These are phyloP conservation scores for Aphyosemion australe DNA, from an alignment of 2,113 vertebrate species.

Conservation along the genomic window DNA sequence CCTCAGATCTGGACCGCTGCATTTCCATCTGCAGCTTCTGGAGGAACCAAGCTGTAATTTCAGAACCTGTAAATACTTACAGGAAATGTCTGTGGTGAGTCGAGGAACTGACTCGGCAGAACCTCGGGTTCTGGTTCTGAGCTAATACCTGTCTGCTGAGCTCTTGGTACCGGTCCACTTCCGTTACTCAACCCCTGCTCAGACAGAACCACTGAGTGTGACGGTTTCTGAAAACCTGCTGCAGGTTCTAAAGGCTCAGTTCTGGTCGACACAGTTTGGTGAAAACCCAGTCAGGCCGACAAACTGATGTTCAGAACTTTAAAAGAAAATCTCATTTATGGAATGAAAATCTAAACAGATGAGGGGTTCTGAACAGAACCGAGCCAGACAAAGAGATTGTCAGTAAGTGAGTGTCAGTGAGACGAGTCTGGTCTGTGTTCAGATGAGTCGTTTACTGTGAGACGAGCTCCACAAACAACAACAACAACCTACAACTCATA, in stretches of 20 bases:
- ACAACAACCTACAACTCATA: conserved; percentile 66
- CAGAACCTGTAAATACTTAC: conserved; percentile 71
- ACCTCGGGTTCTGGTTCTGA: conserved; percentile 8
- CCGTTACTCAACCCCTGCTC: too few relatives aligned
- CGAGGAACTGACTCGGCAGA: conserved; percentile 67
- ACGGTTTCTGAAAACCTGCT: conserved; percentile 2
- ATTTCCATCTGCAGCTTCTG: conserved; percentile 50
- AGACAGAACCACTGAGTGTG: too few relatives aligned
- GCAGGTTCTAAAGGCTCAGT: conserved; percentile 1
- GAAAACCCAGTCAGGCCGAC: conserved; percentile 10
- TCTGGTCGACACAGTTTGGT: too few relatives aligned
- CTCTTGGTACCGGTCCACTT: background rate
- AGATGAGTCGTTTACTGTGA: conserved; percentile 41
- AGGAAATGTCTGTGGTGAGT: conserved; percentile 80
- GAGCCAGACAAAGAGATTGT: too few relatives aligned
- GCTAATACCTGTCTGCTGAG: conserved; percentile 4
- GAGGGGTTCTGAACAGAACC: too few relatives aligned
- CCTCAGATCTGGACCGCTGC: conserved; percentile 16
- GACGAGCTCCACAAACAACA: conserved; percentile 38
- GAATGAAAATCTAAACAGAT: too few relatives aligned
- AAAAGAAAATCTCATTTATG: too few relatives aligned
- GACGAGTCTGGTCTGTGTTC: too few relatives aligned
- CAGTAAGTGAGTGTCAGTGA: too few relatives aligned
- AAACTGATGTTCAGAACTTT: too few relatives aligned
- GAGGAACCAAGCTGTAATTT: conserved; percentile 67